Percentiles rank a stretch among this genome's conserved stretches.
These are phyloP conservation scores for Microplitis deprimator DNA, from an alignment of 2,888 invertebrate genomes.

Conservation along the genomic window DNA sequence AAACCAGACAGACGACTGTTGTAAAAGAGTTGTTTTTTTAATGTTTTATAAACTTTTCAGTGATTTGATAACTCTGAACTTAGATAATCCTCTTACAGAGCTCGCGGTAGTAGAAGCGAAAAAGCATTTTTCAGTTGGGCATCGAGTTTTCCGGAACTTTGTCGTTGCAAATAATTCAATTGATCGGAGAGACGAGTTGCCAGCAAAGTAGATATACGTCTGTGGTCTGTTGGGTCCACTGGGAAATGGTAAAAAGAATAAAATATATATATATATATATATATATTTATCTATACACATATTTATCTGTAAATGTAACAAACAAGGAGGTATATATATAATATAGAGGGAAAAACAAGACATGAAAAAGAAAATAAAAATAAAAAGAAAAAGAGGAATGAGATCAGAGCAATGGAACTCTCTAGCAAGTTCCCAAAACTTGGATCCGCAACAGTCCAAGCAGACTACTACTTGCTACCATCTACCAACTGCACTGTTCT, in stretches of 20 bases:
- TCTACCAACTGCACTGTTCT: not conserved
- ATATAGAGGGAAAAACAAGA: not conserved
- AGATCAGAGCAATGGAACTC: slow-evolving; percentile 36
- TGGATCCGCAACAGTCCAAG: slow-evolving; percentile 22
- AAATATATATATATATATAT: slow-evolving; percentile 25
- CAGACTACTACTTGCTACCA: not conserved
- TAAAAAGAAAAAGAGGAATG: slow-evolving; percentile 22
- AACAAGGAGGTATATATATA: slow-evolving; percentile 13
- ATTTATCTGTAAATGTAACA: slow-evolving; percentile 24
- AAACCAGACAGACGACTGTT: not conserved
- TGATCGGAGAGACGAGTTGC: slow-evolving; percentile 41
- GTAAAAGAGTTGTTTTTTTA: not conserved
- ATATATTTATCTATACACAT: slow-evolving; percentile 15
- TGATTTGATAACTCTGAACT: not conserved
- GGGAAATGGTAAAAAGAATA: slow-evolving; percentile 14
- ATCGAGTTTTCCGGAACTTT: slow-evolving; percentile 44
- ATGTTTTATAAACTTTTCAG: slow-evolving; percentile 4
- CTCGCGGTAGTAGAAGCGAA: slow-evolving; percentile 9
- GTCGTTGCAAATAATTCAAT: slow-evolving; percentile 57
- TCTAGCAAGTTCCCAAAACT: slow-evolving; percentile 34
- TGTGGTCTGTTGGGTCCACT: slow-evolving; percentile 19
- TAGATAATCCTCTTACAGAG: not conserved
- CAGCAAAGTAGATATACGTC: slow-evolving; percentile 34
- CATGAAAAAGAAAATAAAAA: slow-evolving; percentile 2
- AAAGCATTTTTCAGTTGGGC: slow-evolving; percentile 35